Base-by-base conservation (phyloP, 2,113 vertebrate species). In the Syngnathoides biaculeatus region DNA sequence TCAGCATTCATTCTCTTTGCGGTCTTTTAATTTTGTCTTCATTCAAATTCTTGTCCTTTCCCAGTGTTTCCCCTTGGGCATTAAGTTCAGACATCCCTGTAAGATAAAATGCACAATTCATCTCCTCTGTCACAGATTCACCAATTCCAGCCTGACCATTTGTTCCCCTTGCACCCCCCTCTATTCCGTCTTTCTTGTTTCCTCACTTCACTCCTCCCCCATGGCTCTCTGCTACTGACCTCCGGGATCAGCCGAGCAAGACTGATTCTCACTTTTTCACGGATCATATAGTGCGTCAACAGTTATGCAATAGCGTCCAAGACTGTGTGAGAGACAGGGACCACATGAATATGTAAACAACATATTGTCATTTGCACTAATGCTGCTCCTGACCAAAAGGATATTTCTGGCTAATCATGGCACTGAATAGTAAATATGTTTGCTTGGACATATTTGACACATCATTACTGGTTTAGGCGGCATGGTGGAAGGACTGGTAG, bases 211-310 rank as follows among this genome's bases (percentile, higher is more conserved):
- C 66, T 64, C 74, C 62, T n/a, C 45, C 68, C 65, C 47, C 70
- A 43, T 72, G 67, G 70, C 58, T 63, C 64, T 81, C 72, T 72
- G 69, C 61, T 17, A 55, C 84, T 89, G 87, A 89, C 90, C 88
- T 87, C 80, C 81, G 72, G 79, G 88, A 89, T 87, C 83, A 90
- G 78, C 86, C 80, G 80, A 90, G 86, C 88, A 90, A 87, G 82
- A 89, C 83, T 86, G 87, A 91, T 91, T 91, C 82, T 74, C 63
- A 67, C 76, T 88, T 88, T 89, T 88, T 90, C 82, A 86, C 87
- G 88, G 84, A 88, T 88, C 84, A 86, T 64, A 82, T 62, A 88
- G 77, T 87, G 84, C 84, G 82, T 88, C 87, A 85, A 81, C 26
- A 48, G 81, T 89, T 89, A 89, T 67, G 73, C 75, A 89, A 90